A percentile compares a stretch with the other conserved stretches of the same genome.
These are phyloP conservation scores for Nasonia oneida DNA, from an alignment of 2,888 invertebrate species.

Conservation along the genomic window DNA sequence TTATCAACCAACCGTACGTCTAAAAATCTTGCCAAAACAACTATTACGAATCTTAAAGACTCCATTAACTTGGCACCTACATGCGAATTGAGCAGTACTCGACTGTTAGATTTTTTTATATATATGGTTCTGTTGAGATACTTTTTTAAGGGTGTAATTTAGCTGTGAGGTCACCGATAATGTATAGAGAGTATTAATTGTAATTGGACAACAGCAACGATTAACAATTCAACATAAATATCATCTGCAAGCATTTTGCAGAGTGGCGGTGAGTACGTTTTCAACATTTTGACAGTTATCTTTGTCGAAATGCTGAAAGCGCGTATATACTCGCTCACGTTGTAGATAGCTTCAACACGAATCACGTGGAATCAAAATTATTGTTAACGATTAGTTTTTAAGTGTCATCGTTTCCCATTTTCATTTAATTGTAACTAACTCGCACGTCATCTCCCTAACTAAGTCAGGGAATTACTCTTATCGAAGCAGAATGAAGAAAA, in stretches of 20 bases:
- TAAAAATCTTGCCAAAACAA: slow-evolving; percentile 55
- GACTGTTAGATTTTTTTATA: slow-evolving; percentile 56
- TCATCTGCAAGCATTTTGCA: slow-evolving; percentile 27
- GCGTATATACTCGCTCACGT: slow-evolving; percentile 37
- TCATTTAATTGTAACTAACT: slow-evolving; percentile 57
- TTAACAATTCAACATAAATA: slow-evolving; percentile 1
- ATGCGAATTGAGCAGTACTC: slow-evolving; percentile 30
- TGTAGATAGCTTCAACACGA: slow-evolving; percentile 50
- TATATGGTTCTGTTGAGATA: slow-evolving; percentile 53
- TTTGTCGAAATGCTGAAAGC: slow-evolving; percentile 42
- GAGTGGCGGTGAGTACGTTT: slow-evolving; percentile 37
- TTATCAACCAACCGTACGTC: slow-evolving; percentile 12
- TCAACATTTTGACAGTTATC: slow-evolving; percentile 32
- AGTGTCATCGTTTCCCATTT: slow-evolving; percentile 52
- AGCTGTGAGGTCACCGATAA: slow-evolving; percentile 45
- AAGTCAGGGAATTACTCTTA: slow-evolving; percentile 44
- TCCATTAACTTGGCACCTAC: slow-evolving; percentile 38
- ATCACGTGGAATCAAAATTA: slow-evolving; percentile 60
- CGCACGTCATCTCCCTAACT: slow-evolving; percentile 34
- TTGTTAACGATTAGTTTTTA: slow-evolving; percentile 58
- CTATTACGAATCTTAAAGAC: slow-evolving; percentile 48
- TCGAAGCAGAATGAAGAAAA: slow-evolving; percentile 32
- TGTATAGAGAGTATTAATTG: slow-evolving; percentile 54
- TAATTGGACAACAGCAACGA: slow-evolving; percentile 48
- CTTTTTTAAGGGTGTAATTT: slow-evolving; percentile 53